Percentiles rank a stretch among this genome's conserved stretches.
phyloP scores from a whole-genome alignment of 2,888 invertebrate genomes.

The Polylopha cassiicola region DNA sequence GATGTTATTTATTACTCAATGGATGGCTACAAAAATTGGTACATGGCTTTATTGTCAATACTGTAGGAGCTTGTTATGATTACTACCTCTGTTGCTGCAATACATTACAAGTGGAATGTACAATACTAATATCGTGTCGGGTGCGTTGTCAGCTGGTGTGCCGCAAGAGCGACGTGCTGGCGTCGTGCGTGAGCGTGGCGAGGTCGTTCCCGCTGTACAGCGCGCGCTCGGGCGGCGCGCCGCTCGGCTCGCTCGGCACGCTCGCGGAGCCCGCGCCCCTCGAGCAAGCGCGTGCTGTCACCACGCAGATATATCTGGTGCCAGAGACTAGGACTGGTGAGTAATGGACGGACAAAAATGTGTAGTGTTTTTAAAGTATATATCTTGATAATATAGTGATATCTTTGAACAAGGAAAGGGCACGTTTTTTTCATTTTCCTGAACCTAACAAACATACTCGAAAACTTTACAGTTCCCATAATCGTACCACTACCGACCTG shows the following conservation, averaged over 20 bases:
- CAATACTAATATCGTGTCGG: neutral
- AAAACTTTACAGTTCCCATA: too few relatives aligned
- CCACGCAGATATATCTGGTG: slow-evolving; percentile 54
- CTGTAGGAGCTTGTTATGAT: too few relatives aligned
- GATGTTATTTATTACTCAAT: too few relatives aligned
- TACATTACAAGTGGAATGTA: neutral
- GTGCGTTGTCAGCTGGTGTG: slow-evolving; percentile 80
- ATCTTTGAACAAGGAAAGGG: too few relatives aligned
- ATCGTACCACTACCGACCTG: too few relatives aligned
- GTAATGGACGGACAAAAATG: too few relatives aligned
- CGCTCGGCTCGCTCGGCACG: slow-evolving; percentile 48
- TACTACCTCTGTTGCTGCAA: neutral
- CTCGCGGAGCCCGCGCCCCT: slow-evolving; percentile 34
- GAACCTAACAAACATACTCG: too few relatives aligned
- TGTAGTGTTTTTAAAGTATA: too few relatives aligned
- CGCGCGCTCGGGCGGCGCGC: slow-evolving; percentile 49
- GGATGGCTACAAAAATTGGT: too few relatives aligned
- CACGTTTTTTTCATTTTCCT: too few relatives aligned
- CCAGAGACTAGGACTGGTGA: slow-evolving; percentile 41
- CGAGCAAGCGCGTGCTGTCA: slow-evolving; percentile 33
- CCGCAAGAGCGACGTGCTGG: slow-evolving; percentile 85
- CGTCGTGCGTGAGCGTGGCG: slow-evolving; percentile 88
- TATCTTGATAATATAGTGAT: too few relatives aligned
- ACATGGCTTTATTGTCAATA: too few relatives aligned
- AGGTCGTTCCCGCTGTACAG: slow-evolving; percentile 86